Evolutionary conservation across 2,113 vertebrate species (phyloP).

Genomic region (Oceanodroma tethys): DNA sequence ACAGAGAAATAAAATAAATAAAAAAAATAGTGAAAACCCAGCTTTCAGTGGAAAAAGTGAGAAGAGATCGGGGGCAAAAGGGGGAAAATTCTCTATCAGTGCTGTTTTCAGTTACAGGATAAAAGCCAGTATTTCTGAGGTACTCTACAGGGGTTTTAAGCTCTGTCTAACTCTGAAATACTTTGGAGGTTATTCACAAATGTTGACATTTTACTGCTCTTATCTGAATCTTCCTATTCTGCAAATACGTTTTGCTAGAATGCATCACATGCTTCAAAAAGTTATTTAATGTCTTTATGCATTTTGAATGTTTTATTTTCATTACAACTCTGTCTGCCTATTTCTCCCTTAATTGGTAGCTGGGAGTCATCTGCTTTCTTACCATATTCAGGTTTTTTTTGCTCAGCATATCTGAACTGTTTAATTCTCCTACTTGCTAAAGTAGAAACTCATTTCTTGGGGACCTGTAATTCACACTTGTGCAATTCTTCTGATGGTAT

Average conservation of each 20-base stretch:
- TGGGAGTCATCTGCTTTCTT: neutral
- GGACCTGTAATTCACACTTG: neutral
- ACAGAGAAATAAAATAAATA: neutral
- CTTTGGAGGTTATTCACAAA: slow-evolving; percentile 8
- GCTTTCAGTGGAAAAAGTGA: neutral
- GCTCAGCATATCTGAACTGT: neutral
- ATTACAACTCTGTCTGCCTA: slow-evolving; percentile 1
- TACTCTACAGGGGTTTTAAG: neutral
- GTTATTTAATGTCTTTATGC: slow-evolving; percentile 51
- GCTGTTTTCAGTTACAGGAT: neutral
- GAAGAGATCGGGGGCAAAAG: neutral
- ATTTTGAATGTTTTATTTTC: slow-evolving; percentile 41
- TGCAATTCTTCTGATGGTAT: neutral
- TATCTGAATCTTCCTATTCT: slow-evolving; percentile 16
- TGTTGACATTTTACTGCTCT: slow-evolving; percentile 31
- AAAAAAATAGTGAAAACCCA: fast-evolving
- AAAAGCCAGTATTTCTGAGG: neutral
- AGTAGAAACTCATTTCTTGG: neutral
- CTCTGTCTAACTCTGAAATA: slow-evolving; percentile 10
- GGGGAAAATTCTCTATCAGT: neutral
- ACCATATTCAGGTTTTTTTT: neutral
- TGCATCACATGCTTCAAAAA: slow-evolving; percentile 25
- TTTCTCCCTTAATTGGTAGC: slow-evolving; percentile 29
- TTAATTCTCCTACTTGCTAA: neutral
- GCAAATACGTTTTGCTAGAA: slow-evolving; percentile 20